Percentiles rank a stretch among this genome's conserved stretches.
phyloP scores from a whole-genome alignment of 1,140 invertebrate genomes.

The Bilobella aurantiaca region DNA sequence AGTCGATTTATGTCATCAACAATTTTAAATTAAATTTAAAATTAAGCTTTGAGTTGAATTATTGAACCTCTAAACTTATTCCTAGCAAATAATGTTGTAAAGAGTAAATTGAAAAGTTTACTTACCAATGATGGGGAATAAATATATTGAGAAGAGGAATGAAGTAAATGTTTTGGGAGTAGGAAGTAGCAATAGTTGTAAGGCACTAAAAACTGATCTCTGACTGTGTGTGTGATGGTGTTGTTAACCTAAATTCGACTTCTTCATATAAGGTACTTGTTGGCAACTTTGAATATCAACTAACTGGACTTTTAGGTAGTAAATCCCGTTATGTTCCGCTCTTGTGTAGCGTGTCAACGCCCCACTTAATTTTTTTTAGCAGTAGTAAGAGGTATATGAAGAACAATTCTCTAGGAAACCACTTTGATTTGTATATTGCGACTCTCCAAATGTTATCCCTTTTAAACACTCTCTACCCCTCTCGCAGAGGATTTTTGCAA shows the following conservation, averaged over 20 bases:
- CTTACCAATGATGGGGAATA: too few relatives aligned
- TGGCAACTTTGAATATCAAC: background rate
- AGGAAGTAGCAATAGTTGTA: background rate
- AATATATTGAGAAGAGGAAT: too few relatives aligned
- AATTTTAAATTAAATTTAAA: too few relatives aligned
- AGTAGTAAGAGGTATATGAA: background rate
- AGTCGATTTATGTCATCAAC: too few relatives aligned
- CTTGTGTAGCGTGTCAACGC: background rate
- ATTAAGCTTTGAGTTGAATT: too few relatives aligned
- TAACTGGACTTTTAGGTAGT: conserved; percentile 2
- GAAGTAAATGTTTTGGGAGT: too few relatives aligned
- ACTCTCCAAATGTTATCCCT: background rate
- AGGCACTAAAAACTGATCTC: background rate
- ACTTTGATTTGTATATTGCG: background rate
- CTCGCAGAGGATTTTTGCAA: background rate
- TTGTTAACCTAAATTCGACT: background rate
- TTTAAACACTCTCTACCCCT: background rate
- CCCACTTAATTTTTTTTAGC: background rate
- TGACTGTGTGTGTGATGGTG: background rate
- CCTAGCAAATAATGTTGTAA: too few relatives aligned
- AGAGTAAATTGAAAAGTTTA: too few relatives aligned
- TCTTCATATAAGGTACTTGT: background rate
- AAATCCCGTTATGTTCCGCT: background rate
- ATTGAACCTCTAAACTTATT: too few relatives aligned
- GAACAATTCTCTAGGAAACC: background rate